Conservation (phyloP, 1,140 invertebrate species). For the Drosophila bifasciata region DNA sequence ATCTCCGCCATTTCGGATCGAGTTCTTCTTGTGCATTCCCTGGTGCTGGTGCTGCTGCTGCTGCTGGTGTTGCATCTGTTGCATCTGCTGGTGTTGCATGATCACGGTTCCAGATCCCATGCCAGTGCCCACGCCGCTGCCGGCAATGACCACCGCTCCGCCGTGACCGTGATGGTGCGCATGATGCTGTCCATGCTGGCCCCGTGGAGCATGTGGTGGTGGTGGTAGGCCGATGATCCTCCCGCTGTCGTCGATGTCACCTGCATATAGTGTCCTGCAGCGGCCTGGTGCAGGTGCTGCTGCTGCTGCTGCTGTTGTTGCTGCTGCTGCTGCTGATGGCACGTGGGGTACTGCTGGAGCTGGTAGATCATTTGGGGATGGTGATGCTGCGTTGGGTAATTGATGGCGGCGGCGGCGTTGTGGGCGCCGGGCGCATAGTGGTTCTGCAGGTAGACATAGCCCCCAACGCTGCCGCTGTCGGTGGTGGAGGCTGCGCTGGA, state of each 20-base stretch:
- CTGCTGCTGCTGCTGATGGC: conserved; percentile 81
- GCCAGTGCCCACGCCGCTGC: conserved; percentile 81
- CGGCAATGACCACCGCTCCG: conserved; percentile 80
- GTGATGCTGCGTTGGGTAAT: conserved; percentile 70
- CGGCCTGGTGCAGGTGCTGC: conserved; percentile 47
- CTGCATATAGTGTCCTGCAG: conserved; percentile 61
- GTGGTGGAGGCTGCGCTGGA: conserved; percentile 55
- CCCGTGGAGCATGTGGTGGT: conserved; percentile 83
- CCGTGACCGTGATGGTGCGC: conserved; percentile 77
- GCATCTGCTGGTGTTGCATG: conserved; percentile 83
- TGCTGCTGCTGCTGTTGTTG: conserved; percentile 68
- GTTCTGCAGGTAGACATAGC: conserved; percentile 83
- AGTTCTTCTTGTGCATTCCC: conserved; percentile 87
- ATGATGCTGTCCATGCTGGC: conserved; percentile 80
- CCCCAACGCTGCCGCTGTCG: conserved; percentile 64
- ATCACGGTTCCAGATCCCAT: conserved; percentile 83
- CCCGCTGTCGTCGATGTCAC: conserved; percentile 83
- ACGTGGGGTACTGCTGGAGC: conserved; percentile 79
- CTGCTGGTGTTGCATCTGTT: conserved; percentile 83
- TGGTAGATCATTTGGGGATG: conserved; percentile 81
- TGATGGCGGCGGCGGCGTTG: conserved; percentile 67
- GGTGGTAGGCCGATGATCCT: conserved; percentile 80
- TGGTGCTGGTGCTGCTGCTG: conserved; percentile 81
- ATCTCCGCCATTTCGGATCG: conserved; percentile 88
- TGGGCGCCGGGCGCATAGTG: conserved; percentile 77